These are phyloP conservation scores for Zygaena filipendulae DNA, from an alignment of 2,888 invertebrate genomes.

Conservation along the genomic window DNA sequence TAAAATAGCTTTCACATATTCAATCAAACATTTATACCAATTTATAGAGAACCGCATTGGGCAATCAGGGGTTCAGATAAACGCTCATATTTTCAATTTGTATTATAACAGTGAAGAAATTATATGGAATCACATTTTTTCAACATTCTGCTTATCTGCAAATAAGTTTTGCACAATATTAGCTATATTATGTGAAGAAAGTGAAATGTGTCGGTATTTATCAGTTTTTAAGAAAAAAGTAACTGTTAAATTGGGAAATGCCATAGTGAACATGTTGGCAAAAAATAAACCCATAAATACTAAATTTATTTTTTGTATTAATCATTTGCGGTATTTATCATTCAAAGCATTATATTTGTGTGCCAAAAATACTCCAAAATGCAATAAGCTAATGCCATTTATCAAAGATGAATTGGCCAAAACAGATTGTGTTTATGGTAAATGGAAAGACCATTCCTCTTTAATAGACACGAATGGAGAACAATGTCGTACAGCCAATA, in stretches of 20 bases:
- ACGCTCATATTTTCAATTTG: constrained; percentile 49
- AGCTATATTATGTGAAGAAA: constrained; percentile 36
- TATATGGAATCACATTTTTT: constrained; percentile 50
- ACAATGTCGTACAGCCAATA: constrained; percentile 24
- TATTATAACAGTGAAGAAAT: constrained; percentile 38
- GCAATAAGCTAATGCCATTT: constrained; percentile 33
- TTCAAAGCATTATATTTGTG: constrained; percentile 49
- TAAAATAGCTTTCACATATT: constrained; percentile 47
- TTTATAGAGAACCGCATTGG: constrained; percentile 53
- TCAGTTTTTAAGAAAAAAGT: constrained; percentile 46
- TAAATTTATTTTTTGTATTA: constrained; percentile 48
- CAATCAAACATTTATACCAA: constrained; percentile 32
- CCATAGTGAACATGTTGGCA: constrained; percentile 37
- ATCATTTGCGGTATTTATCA: constrained; percentile 53
- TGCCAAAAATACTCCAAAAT: constrained; percentile 43
- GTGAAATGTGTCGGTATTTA: constrained; percentile 34
- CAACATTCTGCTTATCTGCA: constrained; percentile 52
- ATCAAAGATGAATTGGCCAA: constrained; percentile 41
- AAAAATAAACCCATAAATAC: constrained; percentile 31
- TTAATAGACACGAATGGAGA: constrained; percentile 36
- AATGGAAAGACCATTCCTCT: constrained; percentile 47
- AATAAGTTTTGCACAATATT: constrained; percentile 60
- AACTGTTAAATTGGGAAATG: constrained; percentile 45
- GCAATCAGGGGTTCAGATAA: constrained; percentile 53
- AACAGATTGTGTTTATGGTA: constrained; percentile 51